Percentiles rank a stretch among this genome's conserved stretches.
Evolutionary conservation across 1,140 invertebrate species (phyloP).

Genomic region (Lerema accius): DNA sequence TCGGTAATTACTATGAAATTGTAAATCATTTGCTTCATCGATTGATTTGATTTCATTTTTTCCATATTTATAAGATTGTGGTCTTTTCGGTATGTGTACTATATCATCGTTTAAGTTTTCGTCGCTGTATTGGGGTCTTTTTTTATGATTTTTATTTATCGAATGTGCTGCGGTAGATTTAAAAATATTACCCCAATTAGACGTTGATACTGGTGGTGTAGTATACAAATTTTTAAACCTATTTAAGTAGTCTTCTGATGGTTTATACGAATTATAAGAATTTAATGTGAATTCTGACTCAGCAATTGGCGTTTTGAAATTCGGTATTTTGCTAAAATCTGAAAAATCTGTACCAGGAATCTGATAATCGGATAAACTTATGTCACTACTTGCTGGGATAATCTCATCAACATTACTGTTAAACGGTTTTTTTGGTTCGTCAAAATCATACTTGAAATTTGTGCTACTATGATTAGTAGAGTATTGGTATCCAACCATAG

Average conservation of each 20-base stretch:
- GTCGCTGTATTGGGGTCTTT: slow-evolving; percentile 48
- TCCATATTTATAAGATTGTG: slow-evolving; percentile 44
- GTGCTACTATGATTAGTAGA: slow-evolving; percentile 61
- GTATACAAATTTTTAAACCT: slow-evolving; percentile 58
- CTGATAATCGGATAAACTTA: slow-evolving; percentile 57
- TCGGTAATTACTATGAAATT: slow-evolving; percentile 40
- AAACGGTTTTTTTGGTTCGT: slow-evolving; percentile 51
- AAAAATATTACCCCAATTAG: slow-evolving; percentile 67
- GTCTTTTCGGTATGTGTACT: slow-evolving; percentile 67
- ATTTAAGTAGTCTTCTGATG: slow-evolving; percentile 54
- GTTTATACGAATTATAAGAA: slow-evolving; percentile 47
- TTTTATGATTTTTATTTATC: slow-evolving; percentile 50
- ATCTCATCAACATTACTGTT: slow-evolving; percentile 59
- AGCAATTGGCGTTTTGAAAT: slow-evolving; percentile 16
- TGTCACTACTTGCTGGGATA: slow-evolving; percentile 63
- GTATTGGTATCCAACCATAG: slow-evolving; percentile 64
- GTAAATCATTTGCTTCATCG: slow-evolving; percentile 48
- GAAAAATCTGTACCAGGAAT: slow-evolving; percentile 50
- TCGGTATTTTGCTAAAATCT: slow-evolving; percentile 15
- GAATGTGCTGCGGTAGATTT: slow-evolving; percentile 53
- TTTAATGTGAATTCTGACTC: slow-evolving; percentile 49
- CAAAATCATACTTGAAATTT: slow-evolving; percentile 56
- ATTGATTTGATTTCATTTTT: slow-evolving; percentile 43
- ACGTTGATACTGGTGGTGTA: slow-evolving; percentile 47
- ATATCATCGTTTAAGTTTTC: slow-evolving; percentile 50